Evolutionary conservation across 2,113 vertebrate species (phyloP).

Genomic region (Notechis scutatus): DNA sequence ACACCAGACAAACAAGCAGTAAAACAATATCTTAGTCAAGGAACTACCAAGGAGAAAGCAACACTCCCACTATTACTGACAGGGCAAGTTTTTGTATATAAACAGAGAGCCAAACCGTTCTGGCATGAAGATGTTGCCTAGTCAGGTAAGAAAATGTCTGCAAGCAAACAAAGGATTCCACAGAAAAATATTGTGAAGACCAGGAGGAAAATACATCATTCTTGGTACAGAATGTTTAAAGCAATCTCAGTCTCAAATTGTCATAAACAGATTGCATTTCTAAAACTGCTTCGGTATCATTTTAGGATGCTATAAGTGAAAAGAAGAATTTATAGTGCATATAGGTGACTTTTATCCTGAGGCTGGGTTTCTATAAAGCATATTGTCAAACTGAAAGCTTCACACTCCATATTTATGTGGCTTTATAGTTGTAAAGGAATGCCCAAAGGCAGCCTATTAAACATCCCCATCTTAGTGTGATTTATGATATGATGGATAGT

Average conservation of each 20-base stretch:
- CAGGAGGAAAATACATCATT: background rate
- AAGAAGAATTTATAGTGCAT: constrained; percentile 15
- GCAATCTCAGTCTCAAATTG: background rate
- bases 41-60: background rate
- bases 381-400: constrained; percentile 10
- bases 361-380: constrained; percentile 5
- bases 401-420: constrained; percentile 17
- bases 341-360: constrained; percentile 5
- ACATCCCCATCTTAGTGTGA: background rate
- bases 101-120: background rate
- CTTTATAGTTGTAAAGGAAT: constrained; percentile 27
- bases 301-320: background rate
- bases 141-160: background rate
- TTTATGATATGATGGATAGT: constrained; percentile 16
- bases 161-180: background rate
- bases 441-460: constrained; percentile 18
- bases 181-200: background rate
- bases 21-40: background rate
- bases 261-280: background rate
- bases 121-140: background rate
- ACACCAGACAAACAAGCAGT: background rate
- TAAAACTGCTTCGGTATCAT: background rate
- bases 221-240: background rate
- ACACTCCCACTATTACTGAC: background rate
- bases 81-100: background rate